phyloP scores from a whole-genome alignment of 2,797 vertebrate species.

The Falco rusticolus region DNA sequence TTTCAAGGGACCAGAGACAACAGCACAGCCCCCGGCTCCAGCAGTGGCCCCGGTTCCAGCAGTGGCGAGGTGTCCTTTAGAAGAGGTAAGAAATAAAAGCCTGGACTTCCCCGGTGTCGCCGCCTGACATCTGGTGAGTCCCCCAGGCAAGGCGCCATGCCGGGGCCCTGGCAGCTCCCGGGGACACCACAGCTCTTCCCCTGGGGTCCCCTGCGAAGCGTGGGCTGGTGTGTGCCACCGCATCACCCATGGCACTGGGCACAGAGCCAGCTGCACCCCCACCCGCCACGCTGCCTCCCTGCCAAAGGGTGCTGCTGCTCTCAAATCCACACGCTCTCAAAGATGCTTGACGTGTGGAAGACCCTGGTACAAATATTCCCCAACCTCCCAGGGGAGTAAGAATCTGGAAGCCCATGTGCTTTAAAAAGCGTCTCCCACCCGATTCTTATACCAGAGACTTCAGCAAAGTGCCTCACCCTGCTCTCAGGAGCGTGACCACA shows the following conservation, averaged over 20 bases:
- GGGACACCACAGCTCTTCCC: not conserved
- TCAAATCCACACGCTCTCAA: accelerated
- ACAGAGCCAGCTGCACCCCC: not conserved
- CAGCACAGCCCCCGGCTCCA: not conserved
- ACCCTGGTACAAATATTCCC: not conserved
- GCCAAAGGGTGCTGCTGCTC: not conserved
- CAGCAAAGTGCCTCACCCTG: not conserved
- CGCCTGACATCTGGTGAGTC: not conserved
- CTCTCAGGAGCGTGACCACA: accelerated
- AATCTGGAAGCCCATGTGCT: accelerated
- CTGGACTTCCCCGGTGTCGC: not conserved
- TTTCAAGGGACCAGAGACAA: not conserved
- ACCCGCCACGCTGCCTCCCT: accelerated
- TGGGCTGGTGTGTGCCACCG: accelerated
- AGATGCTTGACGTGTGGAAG: accelerated
- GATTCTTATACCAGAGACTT: not conserved
- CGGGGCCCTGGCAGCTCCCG: not conserved
- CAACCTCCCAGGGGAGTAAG: accelerated
- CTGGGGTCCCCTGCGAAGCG: not conserved
- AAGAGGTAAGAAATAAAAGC: not conserved
- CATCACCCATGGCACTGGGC: accelerated
- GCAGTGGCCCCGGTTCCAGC: not conserved
- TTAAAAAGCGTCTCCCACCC: not conserved
- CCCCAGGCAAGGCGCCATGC: accelerated
- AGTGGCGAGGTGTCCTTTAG: accelerated